Conservation (phyloP, 2,888 invertebrate genomes). For the Zelleria hepariella region DNA sequence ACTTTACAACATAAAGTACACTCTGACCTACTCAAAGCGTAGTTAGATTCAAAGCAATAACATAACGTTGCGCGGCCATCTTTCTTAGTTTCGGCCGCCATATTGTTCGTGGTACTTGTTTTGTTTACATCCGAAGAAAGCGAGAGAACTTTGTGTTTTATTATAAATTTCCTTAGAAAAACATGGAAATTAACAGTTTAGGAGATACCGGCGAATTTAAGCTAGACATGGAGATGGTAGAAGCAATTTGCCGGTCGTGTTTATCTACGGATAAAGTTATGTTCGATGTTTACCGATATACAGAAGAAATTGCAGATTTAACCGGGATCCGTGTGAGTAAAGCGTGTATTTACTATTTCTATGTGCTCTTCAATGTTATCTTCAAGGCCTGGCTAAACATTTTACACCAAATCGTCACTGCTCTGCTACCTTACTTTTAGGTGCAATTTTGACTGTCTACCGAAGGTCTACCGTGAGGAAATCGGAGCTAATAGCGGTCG, state of each 20-base stretch:
- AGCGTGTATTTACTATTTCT: too few species aligned
- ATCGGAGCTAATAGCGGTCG: too few species aligned
- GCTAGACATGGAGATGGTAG: slow-evolving; percentile 8
- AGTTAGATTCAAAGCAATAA: too few species aligned
- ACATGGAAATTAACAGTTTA: neutral
- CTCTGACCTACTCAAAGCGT: too few species aligned
- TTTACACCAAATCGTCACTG: too few species aligned
- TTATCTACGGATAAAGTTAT: slow-evolving; percentile 38
- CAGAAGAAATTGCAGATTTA: slow-evolving; percentile 32
- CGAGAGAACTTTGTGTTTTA: too few species aligned
- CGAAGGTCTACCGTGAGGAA: too few species aligned
- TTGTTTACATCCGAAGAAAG: neutral
- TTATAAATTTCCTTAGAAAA: neutral
- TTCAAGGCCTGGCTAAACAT: too few species aligned
- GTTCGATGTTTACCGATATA: slow-evolving; percentile 20
- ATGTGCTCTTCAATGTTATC: neutral
- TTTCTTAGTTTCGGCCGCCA: slow-evolving; percentile 10
- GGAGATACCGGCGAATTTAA: slow-evolving; percentile 1
- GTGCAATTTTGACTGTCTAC: too few species aligned
- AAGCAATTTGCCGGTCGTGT: slow-evolving; percentile 47
- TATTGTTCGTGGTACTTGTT: slow-evolving; percentile 12
- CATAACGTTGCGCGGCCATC: too few species aligned
- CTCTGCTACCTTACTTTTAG: too few species aligned
- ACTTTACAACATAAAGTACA: too few species aligned
- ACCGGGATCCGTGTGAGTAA: slow-evolving; percentile 43